A percentile compares a stretch with the other conserved stretches of the same genome.
Conservation (phyloP, 2,113 vertebrate genomes). For the Elephantulus edwardii region DNA sequence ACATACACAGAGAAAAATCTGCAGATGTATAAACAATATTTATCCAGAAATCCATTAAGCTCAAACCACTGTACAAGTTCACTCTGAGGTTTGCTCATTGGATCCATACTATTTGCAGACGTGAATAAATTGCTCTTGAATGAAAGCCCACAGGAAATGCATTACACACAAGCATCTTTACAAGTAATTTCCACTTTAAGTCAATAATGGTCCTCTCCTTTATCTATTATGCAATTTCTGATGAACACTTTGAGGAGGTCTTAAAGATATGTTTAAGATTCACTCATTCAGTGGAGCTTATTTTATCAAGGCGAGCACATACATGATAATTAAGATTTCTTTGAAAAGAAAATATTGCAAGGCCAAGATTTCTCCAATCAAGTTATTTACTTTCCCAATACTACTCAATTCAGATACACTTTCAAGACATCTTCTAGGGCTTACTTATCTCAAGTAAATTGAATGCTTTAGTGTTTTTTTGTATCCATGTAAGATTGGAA, state of each 20-base stretch:
- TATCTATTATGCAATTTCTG: neutral
- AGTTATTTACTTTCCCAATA: neutral
- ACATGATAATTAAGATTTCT: neutral
- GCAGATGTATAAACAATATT: constrained; percentile 6
- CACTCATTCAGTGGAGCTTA: neutral
- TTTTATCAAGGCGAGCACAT: neutral
- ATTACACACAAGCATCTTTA: constrained; percentile 7
- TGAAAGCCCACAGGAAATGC: neutral
- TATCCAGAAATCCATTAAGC: neutral
- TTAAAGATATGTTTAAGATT: too few species aligned
- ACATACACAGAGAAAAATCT: neutral
- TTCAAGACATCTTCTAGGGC: neutral
- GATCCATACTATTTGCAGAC: neutral
- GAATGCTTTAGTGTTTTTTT: constrained; percentile 80
- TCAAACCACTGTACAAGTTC: constrained; percentile 47
- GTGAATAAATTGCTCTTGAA: neutral
- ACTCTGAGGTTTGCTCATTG: neutral
- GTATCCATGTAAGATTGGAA: constrained; percentile 58
- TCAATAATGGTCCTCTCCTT: neutral
- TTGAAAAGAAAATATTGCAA: constrained; percentile 15
- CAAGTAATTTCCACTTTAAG: neutral
- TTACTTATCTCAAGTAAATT: constrained; percentile 11
- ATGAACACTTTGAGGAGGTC: neutral
- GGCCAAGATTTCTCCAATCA: neutral
- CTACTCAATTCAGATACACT: neutral